Conservation (phyloP, 2,797 vertebrate genomes). For the Adelosebastes latens region DNA sequence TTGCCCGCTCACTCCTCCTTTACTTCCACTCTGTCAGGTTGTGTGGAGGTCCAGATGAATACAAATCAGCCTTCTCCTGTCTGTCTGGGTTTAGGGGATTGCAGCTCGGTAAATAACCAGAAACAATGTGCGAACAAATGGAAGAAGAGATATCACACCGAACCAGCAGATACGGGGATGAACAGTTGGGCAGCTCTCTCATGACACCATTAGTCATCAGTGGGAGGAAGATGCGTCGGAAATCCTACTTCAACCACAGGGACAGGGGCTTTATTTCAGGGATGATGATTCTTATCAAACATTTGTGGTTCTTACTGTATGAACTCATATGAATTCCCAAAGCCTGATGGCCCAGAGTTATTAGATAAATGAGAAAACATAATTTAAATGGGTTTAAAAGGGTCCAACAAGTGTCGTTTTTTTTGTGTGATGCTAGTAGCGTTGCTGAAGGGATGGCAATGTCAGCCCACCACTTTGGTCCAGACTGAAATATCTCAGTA, state of each 20-base stretch:
- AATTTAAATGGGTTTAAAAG: not conserved
- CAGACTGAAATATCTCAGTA: not conserved
- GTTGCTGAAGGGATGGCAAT: not conserved
- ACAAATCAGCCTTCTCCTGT: conserved; percentile 67
- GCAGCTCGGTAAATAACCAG: conserved; percentile 68
- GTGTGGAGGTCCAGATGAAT: conserved; percentile 66
- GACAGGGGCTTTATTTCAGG: conserved; percentile 25
- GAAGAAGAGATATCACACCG: conserved; percentile 47
- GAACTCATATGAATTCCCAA: conserved; percentile 4
- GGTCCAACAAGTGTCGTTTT: not conserved
- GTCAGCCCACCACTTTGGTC: not conserved
- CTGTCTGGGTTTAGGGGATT: conserved; percentile 63
- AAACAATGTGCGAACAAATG: conserved; percentile 63
- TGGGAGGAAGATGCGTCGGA: conserved; percentile 21
- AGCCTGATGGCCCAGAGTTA: not conserved
- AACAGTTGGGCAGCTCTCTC: conserved; percentile 54
- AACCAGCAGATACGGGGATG: conserved; percentile 37
- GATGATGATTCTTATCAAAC: conserved; percentile 33
- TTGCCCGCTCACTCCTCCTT: conserved; percentile 26
- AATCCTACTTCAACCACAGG: conserved; percentile 31
- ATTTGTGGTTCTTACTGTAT: conserved; percentile 26
- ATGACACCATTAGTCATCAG: conserved; percentile 54
- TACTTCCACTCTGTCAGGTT: conserved; percentile 35
- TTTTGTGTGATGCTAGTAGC: not conserved
- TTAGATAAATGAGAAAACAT: not conserved